These are phyloP conservation scores for Jacana jacana DNA, from an alignment of 2,113 vertebrate genomes.

Conservation along the genomic window DNA sequence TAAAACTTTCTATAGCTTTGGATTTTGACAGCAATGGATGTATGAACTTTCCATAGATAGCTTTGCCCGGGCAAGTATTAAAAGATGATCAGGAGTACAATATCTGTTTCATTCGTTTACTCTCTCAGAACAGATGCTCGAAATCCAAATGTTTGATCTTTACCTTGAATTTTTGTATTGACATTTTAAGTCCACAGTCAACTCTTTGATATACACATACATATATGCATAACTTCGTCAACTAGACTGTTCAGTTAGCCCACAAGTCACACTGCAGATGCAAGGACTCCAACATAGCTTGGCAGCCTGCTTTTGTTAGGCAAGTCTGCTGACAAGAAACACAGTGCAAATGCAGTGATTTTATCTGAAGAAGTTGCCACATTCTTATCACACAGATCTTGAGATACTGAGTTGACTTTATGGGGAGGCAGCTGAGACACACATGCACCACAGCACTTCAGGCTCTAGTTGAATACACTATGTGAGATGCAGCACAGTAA, in stretches of 20 bases:
- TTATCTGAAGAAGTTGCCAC: neutral
- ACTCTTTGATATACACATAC: neutral
- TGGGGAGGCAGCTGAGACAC: accelerated
- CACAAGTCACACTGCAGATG: neutral
- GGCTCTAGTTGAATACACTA: neutral
- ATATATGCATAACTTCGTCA: neutral
- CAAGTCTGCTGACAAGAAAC: neutral
- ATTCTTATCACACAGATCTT: neutral
- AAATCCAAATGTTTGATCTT: neutral
- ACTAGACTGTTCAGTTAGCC: neutral
- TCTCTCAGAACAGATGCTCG: neutral
- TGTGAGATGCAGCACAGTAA: neutral
- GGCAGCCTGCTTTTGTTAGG: neutral
- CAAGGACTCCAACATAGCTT: neutral
- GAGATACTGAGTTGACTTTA: neutral
- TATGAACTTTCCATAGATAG: neutral
- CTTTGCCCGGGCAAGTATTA: neutral
- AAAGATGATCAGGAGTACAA: neutral
- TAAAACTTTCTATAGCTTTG: neutral
- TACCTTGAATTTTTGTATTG: neutral
- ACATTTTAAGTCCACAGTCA: neutral
- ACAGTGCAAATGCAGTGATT: neutral
- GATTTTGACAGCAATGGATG: neutral
- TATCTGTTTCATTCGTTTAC: neutral
- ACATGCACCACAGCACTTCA: neutral